These are phyloP conservation scores for Prosopocoilus inquinatus DNA, from an alignment of 2,888 invertebrate genomes.

Conservation along the genomic window DNA sequence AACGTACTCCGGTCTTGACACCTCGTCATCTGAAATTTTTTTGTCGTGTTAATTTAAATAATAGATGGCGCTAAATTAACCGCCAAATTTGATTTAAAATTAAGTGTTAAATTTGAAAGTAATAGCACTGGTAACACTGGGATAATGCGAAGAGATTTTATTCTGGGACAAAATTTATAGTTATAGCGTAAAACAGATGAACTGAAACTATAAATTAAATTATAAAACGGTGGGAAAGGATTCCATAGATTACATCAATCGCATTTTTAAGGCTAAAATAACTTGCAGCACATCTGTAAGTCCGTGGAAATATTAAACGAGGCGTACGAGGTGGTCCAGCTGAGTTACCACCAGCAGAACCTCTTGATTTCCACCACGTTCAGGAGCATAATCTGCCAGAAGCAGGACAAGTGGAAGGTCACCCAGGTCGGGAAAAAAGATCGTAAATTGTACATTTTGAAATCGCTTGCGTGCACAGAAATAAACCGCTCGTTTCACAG, in stretches of 20 bases:
- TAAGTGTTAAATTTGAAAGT: no score
- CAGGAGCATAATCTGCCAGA: slow-evolving; percentile 75
- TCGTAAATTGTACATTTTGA: slow-evolving; percentile 65
- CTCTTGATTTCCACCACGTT: slow-evolving; percentile 81
- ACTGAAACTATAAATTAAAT: no score
- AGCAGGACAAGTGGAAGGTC: slow-evolving; percentile 65
- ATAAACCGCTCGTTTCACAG: slow-evolving; percentile 36
- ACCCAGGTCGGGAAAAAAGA: slow-evolving; percentile 84
- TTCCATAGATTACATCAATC: not conserved
- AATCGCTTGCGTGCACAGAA: not conserved
- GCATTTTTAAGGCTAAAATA: slow-evolving; percentile 1
- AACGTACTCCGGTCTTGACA: no score
- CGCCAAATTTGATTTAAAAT: no score
- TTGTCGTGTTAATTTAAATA: no score
- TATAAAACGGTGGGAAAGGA: no score
- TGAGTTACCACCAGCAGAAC: slow-evolving; percentile 72
- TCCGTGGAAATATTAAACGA: slow-evolving; percentile 82
- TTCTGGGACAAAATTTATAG: no score
- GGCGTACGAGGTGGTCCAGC: slow-evolving; percentile 79
- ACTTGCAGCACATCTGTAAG: slow-evolving; percentile 74
- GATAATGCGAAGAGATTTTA: no score
- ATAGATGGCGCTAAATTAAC: no score
- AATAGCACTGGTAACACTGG: no score
- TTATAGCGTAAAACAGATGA: no score
- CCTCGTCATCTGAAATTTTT: no score